A percentile compares a stretch with the other conserved stretches of the same genome.
phyloP scores from a whole-genome alignment of 2,113 vertebrate species.

The Hypanus sabinus region DNA sequence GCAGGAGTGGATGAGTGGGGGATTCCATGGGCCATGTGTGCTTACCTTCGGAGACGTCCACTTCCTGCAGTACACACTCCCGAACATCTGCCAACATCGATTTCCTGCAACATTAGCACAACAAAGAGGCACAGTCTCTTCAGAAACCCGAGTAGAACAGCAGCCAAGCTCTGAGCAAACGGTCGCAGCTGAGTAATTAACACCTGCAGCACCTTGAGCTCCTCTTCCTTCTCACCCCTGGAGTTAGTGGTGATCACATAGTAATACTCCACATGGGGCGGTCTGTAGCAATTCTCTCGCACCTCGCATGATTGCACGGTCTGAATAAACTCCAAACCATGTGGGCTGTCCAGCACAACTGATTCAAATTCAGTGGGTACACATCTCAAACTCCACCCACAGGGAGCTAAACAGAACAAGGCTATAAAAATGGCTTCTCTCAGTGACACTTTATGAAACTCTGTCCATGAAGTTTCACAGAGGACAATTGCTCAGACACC shows the following conservation, averaged over 20 bases:
- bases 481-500: not conserved
- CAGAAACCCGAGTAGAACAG: conserved; percentile 3
- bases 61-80: conserved; percentile 68
- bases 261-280: conserved; percentile 58
- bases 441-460: not conserved
- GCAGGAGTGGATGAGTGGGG: not conserved
- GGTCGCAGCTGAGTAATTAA: conserved; percentile 14
- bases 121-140: conserved; percentile 56
- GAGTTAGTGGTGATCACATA: conserved; percentile 51
- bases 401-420: not conserved
- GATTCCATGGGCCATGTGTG: conserved; percentile 51
- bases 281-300: conserved; percentile 55
- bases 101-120: conserved; percentile 81
- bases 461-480: not conserved
- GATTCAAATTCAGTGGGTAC: conserved; percentile 60
- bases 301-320: conserved; percentile 53
- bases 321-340: conserved; percentile 53
- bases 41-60: conserved; percentile 68
- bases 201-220: conserved; percentile 51
- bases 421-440: not conserved
- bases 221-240: conserved; percentile 52
- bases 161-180: not conserved
- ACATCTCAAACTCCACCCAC: conserved; percentile 62
- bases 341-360: conserved; percentile 55
- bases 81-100: conserved; percentile 73